Percentiles rank a stretch among this genome's conserved stretches.
Evolutionary conservation across 2,113 vertebrate species (phyloP).

Genomic region (Lepisosteus oculatus): DNA sequence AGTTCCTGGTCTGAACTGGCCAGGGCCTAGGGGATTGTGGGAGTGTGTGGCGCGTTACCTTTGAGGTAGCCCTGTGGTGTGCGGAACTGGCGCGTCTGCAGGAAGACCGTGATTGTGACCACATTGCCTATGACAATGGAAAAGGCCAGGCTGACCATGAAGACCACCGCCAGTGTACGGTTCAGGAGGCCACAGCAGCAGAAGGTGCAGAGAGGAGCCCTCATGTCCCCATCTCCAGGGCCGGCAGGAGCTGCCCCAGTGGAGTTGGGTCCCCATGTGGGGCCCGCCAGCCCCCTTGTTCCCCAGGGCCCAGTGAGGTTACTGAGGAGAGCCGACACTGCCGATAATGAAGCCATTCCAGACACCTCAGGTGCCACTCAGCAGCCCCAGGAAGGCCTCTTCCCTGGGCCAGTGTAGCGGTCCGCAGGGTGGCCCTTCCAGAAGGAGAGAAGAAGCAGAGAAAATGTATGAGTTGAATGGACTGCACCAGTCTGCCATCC

Average conservation of each 20-base stretch:
- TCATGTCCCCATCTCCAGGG: conserved; percentile 16
- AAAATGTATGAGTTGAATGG: conserved; percentile 4
- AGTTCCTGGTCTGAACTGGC: too few species aligned
- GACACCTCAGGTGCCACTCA: conserved; percentile 10
- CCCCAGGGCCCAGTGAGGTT: conserved; percentile 42
- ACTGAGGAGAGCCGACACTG: conserved; percentile 42
- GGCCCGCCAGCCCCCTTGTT: conserved; percentile 25
- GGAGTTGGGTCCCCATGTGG: conserved; percentile 46
- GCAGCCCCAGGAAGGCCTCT: conserved; percentile 25
- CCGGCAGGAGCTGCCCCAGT: conserved; percentile 32
- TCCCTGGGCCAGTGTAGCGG: conserved; percentile 27
- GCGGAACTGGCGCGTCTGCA: conserved; percentile 64
- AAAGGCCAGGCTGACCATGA: conserved; percentile 72
- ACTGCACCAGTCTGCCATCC: too few species aligned
- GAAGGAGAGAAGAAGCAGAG: background rate
- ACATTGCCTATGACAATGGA: conserved; percentile 71
- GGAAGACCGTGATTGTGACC: conserved; percentile 71
- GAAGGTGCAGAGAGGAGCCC: conserved; percentile 56
- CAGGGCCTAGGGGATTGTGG: too few species aligned
- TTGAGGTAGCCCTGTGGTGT: conserved; percentile 76
- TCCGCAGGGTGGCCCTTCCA: conserved; percentile 29
- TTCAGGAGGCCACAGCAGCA: conserved; percentile 66
- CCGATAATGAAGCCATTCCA: conserved; percentile 19
- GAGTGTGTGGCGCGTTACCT: conserved; percentile 46
- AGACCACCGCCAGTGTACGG: conserved; percentile 53